These are phyloP conservation scores for Sialia sialis DNA, from an alignment of 2,113 vertebrate genomes.

Conservation along the genomic window DNA sequence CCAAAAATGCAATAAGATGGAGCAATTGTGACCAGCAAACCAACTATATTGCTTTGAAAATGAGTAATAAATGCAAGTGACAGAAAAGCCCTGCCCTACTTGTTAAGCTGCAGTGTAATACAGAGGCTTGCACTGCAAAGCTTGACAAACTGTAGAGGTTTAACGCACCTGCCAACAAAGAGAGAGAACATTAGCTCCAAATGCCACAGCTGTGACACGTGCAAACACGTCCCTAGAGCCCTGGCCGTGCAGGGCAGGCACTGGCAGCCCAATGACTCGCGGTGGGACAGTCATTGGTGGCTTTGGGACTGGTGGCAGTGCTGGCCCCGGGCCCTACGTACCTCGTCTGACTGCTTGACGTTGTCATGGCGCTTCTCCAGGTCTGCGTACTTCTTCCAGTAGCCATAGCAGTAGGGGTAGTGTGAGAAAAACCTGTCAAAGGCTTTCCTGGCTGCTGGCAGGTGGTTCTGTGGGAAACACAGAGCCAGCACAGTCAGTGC, in stretches of 20 bases:
- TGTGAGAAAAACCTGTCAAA: conserved; percentile 94
- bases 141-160: conserved; percentile 86
- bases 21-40: conserved; percentile 85
- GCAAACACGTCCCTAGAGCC: conserved; percentile 76
- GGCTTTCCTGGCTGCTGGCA: conserved; percentile 84
- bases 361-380: conserved; percentile 90
- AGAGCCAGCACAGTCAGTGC: neutral
- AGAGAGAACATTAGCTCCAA: conserved; percentile 85
- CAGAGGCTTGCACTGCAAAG: conserved; percentile 86
- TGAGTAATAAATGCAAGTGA: conserved; percentile 80
- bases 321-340: conserved; percentile 70
- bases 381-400: conserved; percentile 99
- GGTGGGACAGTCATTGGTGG: conserved; percentile 66
- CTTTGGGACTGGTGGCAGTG: conserved; percentile 64
- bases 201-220: conserved; percentile 79
- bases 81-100: conserved; percentile 85
- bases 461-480: conserved; percentile 80
- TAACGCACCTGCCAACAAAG: conserved; percentile 89
- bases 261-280: conserved; percentile 71
- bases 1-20: conserved; percentile 88
- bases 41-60: conserved; percentile 80
- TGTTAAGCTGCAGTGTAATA: conserved; percentile 88
- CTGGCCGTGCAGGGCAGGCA: conserved; percentile 68
- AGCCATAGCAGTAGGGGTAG: conserved; percentile 98
- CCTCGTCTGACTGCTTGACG: conserved; percentile 93